Evolutionary conservation across 2,113 vertebrate species (phyloP).

Genomic region (Craseonycteris thonglongyai): DNA sequence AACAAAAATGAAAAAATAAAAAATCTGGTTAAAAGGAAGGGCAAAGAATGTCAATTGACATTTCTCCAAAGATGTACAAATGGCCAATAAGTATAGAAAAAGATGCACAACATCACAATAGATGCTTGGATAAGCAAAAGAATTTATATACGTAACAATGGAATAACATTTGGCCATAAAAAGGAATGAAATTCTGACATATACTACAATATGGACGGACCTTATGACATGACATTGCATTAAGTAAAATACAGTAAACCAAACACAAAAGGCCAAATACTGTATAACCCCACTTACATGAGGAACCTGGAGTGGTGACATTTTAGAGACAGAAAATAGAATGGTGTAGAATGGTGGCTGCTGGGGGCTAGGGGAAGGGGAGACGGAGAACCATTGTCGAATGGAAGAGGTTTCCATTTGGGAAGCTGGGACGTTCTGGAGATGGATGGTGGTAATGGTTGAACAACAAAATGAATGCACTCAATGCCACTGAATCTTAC

Average conservation of each 20-base stretch:
- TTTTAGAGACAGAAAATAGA: not conserved
- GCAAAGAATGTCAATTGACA: not conserved
- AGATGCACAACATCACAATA: not conserved
- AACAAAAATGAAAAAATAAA: not conserved
- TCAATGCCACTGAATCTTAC: not conserved
- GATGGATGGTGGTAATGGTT: not conserved
- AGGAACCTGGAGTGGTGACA: not conserved
- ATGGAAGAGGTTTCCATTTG: not conserved
- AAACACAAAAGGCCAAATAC: not conserved
- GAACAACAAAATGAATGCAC: not conserved
- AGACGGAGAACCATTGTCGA: not conserved
- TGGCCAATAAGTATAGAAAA: not conserved
- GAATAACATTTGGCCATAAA: too few species aligned
- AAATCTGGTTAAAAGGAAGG: not conserved
- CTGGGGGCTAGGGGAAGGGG: rapidly evolving
- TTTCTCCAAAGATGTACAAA: not conserved
- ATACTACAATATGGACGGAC: too few species aligned
- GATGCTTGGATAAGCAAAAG: not conserved
- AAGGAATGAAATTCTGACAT: not conserved
- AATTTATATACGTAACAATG: too few species aligned
- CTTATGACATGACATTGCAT: not conserved
- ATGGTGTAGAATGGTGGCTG: not conserved
- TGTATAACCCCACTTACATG: rapidly evolving
- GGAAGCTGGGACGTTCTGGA: not conserved
- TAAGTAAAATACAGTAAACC: not conserved